These are phyloP conservation scores for Styela clava DNA, from an alignment of 23 tunicate species.

Conservation along the genomic window DNA sequence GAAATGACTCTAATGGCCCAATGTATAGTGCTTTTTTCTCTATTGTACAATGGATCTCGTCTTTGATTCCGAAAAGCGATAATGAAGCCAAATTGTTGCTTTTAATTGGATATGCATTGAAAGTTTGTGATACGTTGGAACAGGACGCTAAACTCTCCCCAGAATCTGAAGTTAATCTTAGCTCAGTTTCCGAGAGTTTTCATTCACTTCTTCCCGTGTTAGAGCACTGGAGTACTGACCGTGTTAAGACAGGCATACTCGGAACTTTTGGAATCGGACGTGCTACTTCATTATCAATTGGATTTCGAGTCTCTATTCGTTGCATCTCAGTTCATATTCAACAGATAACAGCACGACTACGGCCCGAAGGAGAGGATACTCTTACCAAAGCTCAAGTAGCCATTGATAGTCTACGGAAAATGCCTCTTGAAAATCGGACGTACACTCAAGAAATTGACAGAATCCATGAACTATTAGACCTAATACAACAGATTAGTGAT, in stretches of 20 bases:
- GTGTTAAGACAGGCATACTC: constrained; percentile 72
- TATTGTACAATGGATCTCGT: neutral
- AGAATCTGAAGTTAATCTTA: constrained; percentile 30
- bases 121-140: constrained; percentile 26
- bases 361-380: neutral
- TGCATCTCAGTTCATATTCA: neutral
- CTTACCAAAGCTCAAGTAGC: neutral
- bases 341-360: neutral
- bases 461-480: neutral
- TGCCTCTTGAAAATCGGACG: constrained; percentile 3
- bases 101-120: constrained; percentile 47
- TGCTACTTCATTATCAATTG: constrained; percentile 49
- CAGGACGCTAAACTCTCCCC: constrained; percentile 25
- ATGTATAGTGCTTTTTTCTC: neutral
- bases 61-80: neutral
- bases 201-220: constrained; percentile 40
- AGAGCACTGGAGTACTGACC: constrained; percentile 56
- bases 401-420: neutral
- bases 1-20: neutral
- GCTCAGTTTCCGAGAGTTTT: constrained; percentile 39
- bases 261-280: constrained; percentile 77
- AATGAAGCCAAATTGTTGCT: constrained; percentile 50
- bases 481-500: neutral
- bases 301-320: constrained; percentile 24
- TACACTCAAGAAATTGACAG: neutral